Base-by-base conservation (phyloP, 2,797 vertebrate species). In the Argentina silus region DNA sequence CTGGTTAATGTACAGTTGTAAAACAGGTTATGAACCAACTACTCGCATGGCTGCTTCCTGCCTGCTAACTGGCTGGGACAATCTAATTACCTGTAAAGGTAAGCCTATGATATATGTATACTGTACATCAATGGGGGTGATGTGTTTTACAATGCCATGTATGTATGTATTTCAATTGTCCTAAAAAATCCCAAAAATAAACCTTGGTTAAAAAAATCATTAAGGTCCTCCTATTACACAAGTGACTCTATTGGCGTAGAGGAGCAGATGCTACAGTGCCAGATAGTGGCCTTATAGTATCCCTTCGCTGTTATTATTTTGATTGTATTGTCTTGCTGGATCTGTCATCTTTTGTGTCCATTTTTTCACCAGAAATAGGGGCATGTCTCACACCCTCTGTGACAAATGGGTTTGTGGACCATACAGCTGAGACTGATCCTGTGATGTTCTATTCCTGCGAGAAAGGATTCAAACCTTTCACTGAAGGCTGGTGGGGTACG, bases 401-500 rank as follows among this genome's bases (percentile, higher is more conserved):
- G 15, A 0, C 0, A 10, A 0, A 72, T 75, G 89, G 86, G 79
- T 89, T 85, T 51, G 0, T 14, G 1, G 15, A 74, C n/a, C 19
- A 36, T 2, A 4, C 4, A 4, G 27, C 27, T 36, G n/a, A n/a
- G n/a, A n/a, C n/a, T n/a, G n/a, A n/a, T n/a, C n/a, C n/a, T n/a
- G n/a, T n/a, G n/a, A 36, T 36, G 27, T 36, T 78, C 79, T 92
- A 83, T 72, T 7, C 72, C 21, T 93, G 91, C 27, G 0, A 81
- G 5, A 0, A 64, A 0, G 70, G 61, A 0, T 90, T 68, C 42
- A 90, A 88, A 69, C 76, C 53, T 47, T 9, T 0, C 11, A 62
- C 0, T 23, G 70, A 80, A 42, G 78, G 69, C 44, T 90, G 89
- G 88, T 91, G 90, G 91, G 69, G 53, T n/a, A 9, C 67, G 64